These are phyloP conservation scores for Tipula helvola DNA, from an alignment of 2,888 invertebrate genomes.

Conservation along the genomic window DNA sequence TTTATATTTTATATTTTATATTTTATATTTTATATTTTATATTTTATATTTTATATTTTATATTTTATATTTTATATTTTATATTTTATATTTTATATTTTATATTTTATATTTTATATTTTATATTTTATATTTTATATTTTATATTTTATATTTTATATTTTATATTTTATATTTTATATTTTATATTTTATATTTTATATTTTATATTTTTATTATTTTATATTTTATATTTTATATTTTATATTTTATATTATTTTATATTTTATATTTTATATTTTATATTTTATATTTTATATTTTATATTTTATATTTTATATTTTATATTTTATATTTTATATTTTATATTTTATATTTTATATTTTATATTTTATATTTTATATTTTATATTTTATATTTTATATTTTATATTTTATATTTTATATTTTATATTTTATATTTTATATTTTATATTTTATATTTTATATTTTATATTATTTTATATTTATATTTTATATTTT, in stretches of 20 bases:
- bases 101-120: not conserved
- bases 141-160: not conserved
- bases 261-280: too few relatives aligned
- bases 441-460: not conserved
- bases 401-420: not conserved
- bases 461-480: too few relatives aligned
- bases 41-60: not conserved
- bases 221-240: too few relatives aligned
- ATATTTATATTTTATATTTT: not conserved
- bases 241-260: too few relatives aligned
- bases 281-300: too few relatives aligned
- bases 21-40: too few relatives aligned
- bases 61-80: not conserved
- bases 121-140: not conserved
- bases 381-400: not conserved
- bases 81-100: not conserved
- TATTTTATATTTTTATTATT: too few relatives aligned
- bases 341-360: too few relatives aligned
- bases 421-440: not conserved
- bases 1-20: too few relatives aligned
- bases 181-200: not conserved
- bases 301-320: too few relatives aligned
- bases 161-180: not conserved
- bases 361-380: not conserved
- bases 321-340: too few relatives aligned